phyloP scores from a whole-genome alignment of 92 coral and sea anemone species.

The Meandrina meandrites region DNA sequence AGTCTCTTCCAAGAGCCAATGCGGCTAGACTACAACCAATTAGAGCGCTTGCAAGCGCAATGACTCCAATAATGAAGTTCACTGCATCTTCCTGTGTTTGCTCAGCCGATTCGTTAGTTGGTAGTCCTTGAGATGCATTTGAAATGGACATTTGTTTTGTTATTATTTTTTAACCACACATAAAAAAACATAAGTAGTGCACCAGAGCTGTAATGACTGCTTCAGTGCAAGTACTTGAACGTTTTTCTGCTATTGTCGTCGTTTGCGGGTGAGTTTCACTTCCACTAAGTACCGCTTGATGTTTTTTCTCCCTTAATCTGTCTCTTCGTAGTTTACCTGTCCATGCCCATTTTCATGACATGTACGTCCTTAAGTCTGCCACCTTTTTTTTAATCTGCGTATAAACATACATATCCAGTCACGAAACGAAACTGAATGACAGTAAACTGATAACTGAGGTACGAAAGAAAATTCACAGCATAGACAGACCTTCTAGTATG shows the following conservation, averaged over 20 bases:
- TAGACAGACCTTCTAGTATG: too few relatives aligned
- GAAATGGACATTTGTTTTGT: background rate
- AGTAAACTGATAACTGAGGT: background rate
- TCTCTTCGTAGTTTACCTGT: background rate
- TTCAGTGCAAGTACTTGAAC: background rate
- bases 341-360: background rate
- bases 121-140: background rate
- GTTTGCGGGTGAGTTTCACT: background rate
- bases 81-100: constrained; percentile 1
- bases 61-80: background rate
- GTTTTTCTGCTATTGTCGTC: background rate
- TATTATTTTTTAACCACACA: background rate
- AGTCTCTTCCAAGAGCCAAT: constrained; percentile 58
- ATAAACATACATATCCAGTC: background rate
- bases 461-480: background rate
- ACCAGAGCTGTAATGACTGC: background rate
- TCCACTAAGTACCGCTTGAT: background rate
- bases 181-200: background rate
- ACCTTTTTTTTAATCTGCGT: background rate
- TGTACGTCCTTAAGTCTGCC: background rate
- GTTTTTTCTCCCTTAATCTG: background rate
- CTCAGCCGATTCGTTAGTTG: constrained; percentile 15
- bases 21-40: constrained; percentile 52
- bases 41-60: constrained; percentile 17
- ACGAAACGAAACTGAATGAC: background rate